Evolutionary conservation across 2,888 invertebrate species (phyloP), one percentile per base, ranked within the genome.

Genomic region (Synanthedon myopaeformis): DNA sequence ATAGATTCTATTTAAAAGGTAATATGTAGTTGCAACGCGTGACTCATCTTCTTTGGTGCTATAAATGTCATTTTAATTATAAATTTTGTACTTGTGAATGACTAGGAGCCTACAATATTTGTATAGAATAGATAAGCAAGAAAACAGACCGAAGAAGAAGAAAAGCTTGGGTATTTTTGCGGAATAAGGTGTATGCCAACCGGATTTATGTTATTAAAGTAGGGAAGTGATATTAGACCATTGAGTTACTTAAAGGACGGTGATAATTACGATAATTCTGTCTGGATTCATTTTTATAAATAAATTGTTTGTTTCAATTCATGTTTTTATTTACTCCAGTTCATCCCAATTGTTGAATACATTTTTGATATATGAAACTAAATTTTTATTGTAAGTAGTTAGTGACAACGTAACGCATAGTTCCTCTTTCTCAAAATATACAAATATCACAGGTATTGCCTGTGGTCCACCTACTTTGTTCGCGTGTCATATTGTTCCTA

Each of bases 181-280:
- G 11, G 8, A 45, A 45, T 13, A 45, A 45, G 35, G 35, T 35
- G 35, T 35, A 10, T 10, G 35, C 10, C 35, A 35, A 35, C 35
- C 2, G 35, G 35, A 35, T 35, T 8, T 10, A 35, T 35, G 35
- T 35, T 35, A 35, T 35, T 35, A 35, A 35, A 8, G 35, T 35
- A 35, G 35, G 35, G 35, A 35, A 35, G 35, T 35, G 35, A 35
- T 35, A 35, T 35, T 35, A 35, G 55, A 69, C 55, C 61, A 61
- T 69, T 70, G 71, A 74, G 72, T 74, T 82, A 81, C 79, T 79
- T 80, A 82, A 76, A 67, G 58, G 65, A 67, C 71, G 61, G 72
- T 76, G 72, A 76, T 76, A 61, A 65, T 67, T 71, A 66, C 51
- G 64, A 70, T 72, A 66, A 59, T 65, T 70, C 72, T 74, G 68